phyloP scores from a whole-genome alignment of 2,797 vertebrate genomes.

The Falco rusticolus region DNA sequence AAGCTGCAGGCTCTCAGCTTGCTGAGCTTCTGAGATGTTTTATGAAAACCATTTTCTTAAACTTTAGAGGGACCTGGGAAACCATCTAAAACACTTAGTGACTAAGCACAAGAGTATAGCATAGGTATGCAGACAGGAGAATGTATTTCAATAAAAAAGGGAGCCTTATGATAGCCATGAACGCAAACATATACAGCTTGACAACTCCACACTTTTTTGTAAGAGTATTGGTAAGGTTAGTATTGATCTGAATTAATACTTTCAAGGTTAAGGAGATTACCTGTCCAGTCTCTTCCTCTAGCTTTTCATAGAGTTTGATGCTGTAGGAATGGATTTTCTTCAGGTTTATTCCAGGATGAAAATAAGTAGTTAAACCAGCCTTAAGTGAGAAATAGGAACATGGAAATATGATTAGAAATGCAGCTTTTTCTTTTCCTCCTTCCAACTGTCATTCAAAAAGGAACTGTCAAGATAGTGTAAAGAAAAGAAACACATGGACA shows the following conservation, averaged over 20 bases:
- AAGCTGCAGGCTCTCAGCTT: not conserved
- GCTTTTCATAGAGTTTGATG: constrained; percentile 91
- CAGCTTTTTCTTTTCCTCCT: not conserved
- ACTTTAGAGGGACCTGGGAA: not conserved
- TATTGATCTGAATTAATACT: not conserved
- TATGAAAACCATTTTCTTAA: not conserved
- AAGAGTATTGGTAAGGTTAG: not conserved
- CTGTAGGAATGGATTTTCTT: constrained; percentile 97
- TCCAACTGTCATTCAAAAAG: not conserved
- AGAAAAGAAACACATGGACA: constrained; percentile 7
- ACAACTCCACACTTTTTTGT: not conserved
- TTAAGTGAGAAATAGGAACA: constrained; percentile 64
- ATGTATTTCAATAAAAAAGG: not conserved
- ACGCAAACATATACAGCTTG: not conserved
- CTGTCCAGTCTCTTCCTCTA: constrained; percentile 97
- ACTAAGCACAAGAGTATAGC: not conserved
- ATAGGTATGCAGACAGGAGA: not conserved
- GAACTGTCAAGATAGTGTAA: not conserved
- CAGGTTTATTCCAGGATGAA: constrained; percentile 97
- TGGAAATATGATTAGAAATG: not conserved
- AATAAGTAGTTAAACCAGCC: constrained; percentile 97
- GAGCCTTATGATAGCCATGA: not conserved
- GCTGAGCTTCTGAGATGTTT: not conserved
- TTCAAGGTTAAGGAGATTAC: constrained; percentile 71
- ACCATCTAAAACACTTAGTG: not conserved